Evolutionary conservation across 1,140 invertebrate genomes (phyloP).

Genomic region (Radopholus similis): DNA sequence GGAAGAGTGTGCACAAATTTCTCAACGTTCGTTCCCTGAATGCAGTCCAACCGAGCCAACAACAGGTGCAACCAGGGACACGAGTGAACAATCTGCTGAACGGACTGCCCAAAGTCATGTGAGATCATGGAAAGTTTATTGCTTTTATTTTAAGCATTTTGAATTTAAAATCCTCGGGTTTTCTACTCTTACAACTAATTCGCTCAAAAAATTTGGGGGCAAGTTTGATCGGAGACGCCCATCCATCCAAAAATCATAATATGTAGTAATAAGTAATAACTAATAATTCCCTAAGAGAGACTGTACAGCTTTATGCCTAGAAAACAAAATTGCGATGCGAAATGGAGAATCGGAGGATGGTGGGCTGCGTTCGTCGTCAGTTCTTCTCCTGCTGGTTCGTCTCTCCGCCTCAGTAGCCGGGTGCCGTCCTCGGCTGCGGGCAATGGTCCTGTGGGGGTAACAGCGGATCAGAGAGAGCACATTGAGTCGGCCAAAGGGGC

Average conservation of each 20-base stretch:
- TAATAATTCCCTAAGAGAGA: background rate
- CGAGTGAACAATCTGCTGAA: no score
- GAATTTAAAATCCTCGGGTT: background rate
- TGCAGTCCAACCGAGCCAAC: no score
- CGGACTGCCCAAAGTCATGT: no score
- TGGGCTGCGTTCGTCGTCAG: background rate
- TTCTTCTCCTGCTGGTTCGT: background rate
- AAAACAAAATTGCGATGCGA: background rate
- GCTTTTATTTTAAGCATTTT: background rate
- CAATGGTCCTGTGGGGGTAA: conserved; percentile 23
- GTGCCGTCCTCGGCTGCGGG: conserved; percentile 12
- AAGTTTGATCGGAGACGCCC: background rate
- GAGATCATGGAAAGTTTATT: no score
- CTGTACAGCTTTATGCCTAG: background rate
- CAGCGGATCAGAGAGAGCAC: no score
- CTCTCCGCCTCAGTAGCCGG: background rate
- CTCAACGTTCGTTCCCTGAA: no score
- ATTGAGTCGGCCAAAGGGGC: background rate
- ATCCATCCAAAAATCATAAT: background rate
- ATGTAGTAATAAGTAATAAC: background rate
- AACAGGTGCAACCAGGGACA: no score
- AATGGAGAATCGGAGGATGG: no score
- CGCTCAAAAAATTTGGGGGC: background rate
- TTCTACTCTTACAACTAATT: background rate
- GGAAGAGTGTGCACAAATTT: no score